These are phyloP conservation scores for Escarpia spicata DNA, from an alignment of 2,888 invertebrate genomes.

Conservation along the genomic window DNA sequence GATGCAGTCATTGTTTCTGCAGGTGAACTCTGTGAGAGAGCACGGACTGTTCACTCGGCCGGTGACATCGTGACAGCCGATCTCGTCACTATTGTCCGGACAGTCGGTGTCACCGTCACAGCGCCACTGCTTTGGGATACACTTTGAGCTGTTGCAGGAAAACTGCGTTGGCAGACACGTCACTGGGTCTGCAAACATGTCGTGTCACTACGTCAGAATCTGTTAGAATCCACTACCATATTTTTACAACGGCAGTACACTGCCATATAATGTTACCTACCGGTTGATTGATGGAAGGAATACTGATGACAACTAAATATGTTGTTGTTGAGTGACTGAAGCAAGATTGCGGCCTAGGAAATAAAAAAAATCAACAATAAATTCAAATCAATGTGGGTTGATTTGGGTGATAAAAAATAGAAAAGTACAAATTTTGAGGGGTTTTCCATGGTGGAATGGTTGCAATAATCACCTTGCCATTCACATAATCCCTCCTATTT, in stretches of 20 bases:
- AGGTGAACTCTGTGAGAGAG: background rate
- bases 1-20: conserved; percentile 72
- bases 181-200: background rate
- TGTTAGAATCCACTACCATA: background rate
- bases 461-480: too few species aligned
- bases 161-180: background rate
- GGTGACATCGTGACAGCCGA: conserved; percentile 33
- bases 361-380: too few species aligned
- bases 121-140: conserved; percentile 82
- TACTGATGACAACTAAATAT: background rate
- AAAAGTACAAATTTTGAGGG: too few species aligned
- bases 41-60: background rate
- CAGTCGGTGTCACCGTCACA: conserved; percentile 82
- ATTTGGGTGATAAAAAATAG: too few species aligned
- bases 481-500: too few species aligned
- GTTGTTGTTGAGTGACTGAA: background rate
- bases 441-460: too few species aligned
- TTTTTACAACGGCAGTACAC: background rate
- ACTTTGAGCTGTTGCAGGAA: conserved; percentile 59
- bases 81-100: conserved; percentile 47
- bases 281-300: background rate
- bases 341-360: background rate
- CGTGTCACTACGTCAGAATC: background rate
- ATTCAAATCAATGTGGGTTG: too few species aligned
- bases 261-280: background rate